Conservation (phyloP, 2,113 vertebrate genomes). For the Sialia sialis region DNA sequence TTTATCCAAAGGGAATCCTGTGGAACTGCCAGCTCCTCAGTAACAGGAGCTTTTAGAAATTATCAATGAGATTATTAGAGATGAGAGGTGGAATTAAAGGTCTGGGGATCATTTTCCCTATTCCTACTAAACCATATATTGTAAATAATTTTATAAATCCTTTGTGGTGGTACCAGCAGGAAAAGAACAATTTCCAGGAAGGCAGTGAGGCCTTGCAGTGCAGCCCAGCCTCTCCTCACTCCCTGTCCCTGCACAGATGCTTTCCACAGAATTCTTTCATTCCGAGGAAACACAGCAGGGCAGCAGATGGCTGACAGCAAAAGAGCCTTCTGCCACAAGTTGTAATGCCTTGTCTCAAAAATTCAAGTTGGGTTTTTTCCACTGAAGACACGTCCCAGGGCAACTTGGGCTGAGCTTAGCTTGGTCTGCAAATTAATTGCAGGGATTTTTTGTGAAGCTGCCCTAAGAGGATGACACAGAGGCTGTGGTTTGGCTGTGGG, state of each 20-base stretch:
- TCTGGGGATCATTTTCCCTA: background rate
- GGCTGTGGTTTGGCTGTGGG: background rate
- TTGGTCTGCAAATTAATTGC: background rate
- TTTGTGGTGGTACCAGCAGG: background rate
- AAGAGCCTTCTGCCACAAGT: conserved; percentile 9
- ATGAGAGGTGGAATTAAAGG: background rate
- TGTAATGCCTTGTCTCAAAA: background rate
- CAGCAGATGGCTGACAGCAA: conserved; percentile 37
- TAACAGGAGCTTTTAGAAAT: too few relatives aligned
- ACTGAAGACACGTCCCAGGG: background rate
- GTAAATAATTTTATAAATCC: background rate
- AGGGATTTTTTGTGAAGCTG: background rate
- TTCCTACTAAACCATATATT: background rate
- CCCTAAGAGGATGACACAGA: background rate
- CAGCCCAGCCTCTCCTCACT: background rate
- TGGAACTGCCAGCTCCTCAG: background rate
- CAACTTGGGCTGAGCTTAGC: background rate
- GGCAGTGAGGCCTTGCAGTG: background rate
- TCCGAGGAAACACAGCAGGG: background rate
- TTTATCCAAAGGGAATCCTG: background rate
- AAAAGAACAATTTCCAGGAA: background rate
- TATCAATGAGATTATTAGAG: background rate
- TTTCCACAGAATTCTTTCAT: background rate
- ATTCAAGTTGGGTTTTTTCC: background rate
- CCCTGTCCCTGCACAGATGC: background rate